phyloP scores from a whole-genome alignment of 1,140 invertebrate species.

The Drosophila sulfurigaster region DNA sequence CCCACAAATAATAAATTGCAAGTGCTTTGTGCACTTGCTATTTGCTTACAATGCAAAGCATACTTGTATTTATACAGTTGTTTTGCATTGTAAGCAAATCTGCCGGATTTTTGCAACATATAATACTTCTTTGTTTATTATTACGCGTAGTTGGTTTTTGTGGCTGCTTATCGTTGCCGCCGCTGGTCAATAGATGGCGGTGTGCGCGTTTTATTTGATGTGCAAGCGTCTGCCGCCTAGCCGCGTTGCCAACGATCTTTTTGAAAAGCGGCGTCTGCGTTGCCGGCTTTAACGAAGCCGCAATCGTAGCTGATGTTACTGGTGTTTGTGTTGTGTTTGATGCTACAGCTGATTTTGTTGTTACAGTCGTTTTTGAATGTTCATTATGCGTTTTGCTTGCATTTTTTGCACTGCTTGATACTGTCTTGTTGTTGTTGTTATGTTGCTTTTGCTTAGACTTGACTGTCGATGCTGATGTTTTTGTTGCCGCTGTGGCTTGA shows the following conservation, averaged over 20 bases:
- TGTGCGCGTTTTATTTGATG: slow-evolving; percentile 81
- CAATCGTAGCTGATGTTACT: slow-evolving; percentile 11
- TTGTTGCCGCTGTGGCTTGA: slow-evolving; percentile 41
- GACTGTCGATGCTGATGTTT: slow-evolving; percentile 20
- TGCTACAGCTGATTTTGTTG: slow-evolving; percentile 9
- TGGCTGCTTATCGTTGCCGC: slow-evolving; percentile 67
- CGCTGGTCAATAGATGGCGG: slow-evolving; percentile 79
- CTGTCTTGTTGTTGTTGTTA: slow-evolving; percentile 45
- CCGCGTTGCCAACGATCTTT: slow-evolving; percentile 60
- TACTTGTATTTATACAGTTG: slow-evolving; percentile 7
- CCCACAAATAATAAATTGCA: background rate
- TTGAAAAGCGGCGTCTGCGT: slow-evolving; percentile 50
- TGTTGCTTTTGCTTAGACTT: slow-evolving; percentile 37
- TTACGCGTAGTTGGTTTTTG: slow-evolving; percentile 67
- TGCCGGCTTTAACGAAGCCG: slow-evolving; percentile 34
- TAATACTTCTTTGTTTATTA: slow-evolving; percentile 39
- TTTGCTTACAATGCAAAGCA: slow-evolving; percentile 19
- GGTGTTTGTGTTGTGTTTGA: slow-evolving; percentile 11
- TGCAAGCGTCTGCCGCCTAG: slow-evolving; percentile 67
- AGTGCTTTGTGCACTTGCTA: slow-evolving; percentile 21
- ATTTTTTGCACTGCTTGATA: slow-evolving; percentile 51
- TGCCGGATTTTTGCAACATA: background rate
- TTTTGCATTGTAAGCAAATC: slow-evolving; percentile 13
- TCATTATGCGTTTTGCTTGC: slow-evolving; percentile 46
- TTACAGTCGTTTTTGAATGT: slow-evolving; percentile 22